These are phyloP conservation scores for Oligia latruncula DNA, from an alignment of 2,888 invertebrate species.

Conservation along the genomic window DNA sequence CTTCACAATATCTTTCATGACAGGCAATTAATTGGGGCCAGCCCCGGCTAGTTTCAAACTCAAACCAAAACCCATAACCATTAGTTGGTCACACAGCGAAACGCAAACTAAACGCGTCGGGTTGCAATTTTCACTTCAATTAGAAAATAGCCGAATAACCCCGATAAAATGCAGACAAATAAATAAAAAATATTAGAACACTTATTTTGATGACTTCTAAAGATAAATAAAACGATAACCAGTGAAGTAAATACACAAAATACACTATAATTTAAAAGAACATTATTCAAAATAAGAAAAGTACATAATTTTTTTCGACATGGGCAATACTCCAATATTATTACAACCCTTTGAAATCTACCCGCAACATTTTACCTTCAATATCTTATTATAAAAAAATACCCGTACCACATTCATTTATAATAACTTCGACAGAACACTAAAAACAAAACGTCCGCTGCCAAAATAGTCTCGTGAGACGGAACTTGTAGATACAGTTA, in stretches of 20 bases:
- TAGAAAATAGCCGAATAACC: not conserved
- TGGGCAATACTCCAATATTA: not conserved
- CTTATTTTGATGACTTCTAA: not conserved
- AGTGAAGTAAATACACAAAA: not conserved
- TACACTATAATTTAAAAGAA: not conserved
- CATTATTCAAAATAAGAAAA: not conserved
- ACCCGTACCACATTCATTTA: slow-evolving; percentile 10
- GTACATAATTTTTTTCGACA: not conserved
- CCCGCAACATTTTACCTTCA: not conserved
- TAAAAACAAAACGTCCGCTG: slow-evolving; percentile 35
- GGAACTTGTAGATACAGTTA: slow-evolving; percentile 53
- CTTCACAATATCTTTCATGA: not conserved
- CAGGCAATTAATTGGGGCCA: not conserved
- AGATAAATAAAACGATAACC: not conserved
- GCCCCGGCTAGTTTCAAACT: not conserved
- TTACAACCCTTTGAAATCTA: not conserved
- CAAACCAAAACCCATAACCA: not conserved
- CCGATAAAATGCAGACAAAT: not conserved
- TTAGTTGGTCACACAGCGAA: not conserved
- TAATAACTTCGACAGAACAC: slow-evolving; percentile 28
- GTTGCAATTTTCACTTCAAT: not conserved
- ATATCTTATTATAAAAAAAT: not conserved
- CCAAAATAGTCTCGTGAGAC: slow-evolving; percentile 39
- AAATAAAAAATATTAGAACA: not conserved
- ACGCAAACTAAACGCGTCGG: not conserved